phyloP scores from a whole-genome alignment of 23 tunicate species.

The Ciona savignyi region DNA sequence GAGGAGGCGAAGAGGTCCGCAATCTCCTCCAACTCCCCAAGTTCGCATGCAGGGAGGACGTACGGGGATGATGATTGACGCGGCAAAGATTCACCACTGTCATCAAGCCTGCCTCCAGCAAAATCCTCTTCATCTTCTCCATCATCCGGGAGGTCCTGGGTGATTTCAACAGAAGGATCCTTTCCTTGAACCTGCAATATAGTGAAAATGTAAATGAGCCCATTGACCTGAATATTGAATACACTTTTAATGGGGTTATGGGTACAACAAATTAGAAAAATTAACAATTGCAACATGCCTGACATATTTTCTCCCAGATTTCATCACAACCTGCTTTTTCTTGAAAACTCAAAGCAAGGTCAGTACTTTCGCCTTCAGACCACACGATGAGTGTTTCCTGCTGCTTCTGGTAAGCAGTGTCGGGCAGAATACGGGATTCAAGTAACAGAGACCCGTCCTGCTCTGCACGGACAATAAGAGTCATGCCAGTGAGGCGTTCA shows the following conservation, averaged over 20 bases:
- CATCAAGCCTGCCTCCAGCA: slow-evolving; percentile 32
- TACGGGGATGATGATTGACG: slow-evolving; percentile 49
- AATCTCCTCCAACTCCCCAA: slow-evolving; percentile 73
- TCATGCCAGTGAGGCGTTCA: slow-evolving; percentile 45
- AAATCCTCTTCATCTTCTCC: slow-evolving; percentile 67
- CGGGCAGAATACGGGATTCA: slow-evolving; percentile 68
- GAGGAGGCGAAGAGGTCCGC: slow-evolving; percentile 49
- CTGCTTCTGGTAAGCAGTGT: slow-evolving; percentile 94
- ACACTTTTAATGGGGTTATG: too few relatives aligned
- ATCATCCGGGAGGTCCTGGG: slow-evolving; percentile 81
- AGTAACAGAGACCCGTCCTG: slow-evolving; percentile 67
- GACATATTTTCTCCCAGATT: slow-evolving; percentile 94
- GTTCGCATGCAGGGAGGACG: slow-evolving; percentile 76
- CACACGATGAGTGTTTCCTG: slow-evolving; percentile 96
- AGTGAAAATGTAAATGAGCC: background rate
- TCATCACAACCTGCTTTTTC: slow-evolving; percentile 96
- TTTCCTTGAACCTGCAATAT: slow-evolving; percentile 81
- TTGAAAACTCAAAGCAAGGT: slow-evolving; percentile 90
- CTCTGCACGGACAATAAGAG: slow-evolving; percentile 82
- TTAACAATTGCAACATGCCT: slow-evolving; percentile 26
- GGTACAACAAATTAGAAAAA: background rate
- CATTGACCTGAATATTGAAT: background rate
- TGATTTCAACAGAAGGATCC: slow-evolving; percentile 92
- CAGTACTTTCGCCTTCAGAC: slow-evolving; percentile 92
- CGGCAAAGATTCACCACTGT: slow-evolving; percentile 39